Evolutionary conservation across 2,113 vertebrate genomes (phyloP).

Genomic region (Oncorhynchus masou): DNA sequence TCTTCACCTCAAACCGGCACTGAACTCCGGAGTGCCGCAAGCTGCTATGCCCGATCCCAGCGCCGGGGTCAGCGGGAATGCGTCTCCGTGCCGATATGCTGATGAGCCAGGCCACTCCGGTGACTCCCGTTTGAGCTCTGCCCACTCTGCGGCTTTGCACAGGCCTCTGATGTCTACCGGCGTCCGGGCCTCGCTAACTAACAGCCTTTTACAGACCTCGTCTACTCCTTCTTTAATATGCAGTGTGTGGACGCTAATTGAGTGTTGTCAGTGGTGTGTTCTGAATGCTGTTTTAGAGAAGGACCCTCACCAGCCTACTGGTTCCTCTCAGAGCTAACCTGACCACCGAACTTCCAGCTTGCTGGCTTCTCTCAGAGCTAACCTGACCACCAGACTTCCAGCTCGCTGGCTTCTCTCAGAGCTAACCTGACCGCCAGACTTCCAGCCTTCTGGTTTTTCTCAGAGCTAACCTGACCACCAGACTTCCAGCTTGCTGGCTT

Average conservation of each 20-base stretch:
- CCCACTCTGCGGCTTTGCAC: constrained; percentile 46
- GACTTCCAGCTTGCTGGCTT: too few species aligned
- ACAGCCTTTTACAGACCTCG: constrained; percentile 55
- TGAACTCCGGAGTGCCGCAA: constrained; percentile 64
- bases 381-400: too few species aligned
- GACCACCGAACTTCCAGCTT: too few species aligned
- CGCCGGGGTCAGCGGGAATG: constrained; percentile 67
- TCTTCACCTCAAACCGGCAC: constrained; percentile 69
- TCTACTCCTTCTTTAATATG: constrained; percentile 62
- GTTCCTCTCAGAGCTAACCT: too few species aligned
- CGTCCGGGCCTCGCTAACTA: constrained; percentile 25
- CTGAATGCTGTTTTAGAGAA: constrained; percentile 64
- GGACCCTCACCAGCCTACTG: constrained; percentile 13
- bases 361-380: too few species aligned
- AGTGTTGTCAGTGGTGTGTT: constrained; percentile 64
- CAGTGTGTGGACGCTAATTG: constrained; percentile 65
- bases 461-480: too few species aligned
- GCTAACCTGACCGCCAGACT: too few species aligned
- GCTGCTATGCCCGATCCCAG: constrained; percentile 69
- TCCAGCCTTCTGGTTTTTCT: too few species aligned
- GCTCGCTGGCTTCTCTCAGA: too few species aligned
- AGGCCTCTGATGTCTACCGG: too few species aligned
- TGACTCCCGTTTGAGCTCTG: constrained; percentile 65
- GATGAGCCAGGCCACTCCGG: constrained; percentile 61
- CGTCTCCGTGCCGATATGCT: constrained; percentile 74